These are phyloP conservation scores for Drosophila mayri DNA, from an alignment of 1,140 invertebrate species.

Conservation along the genomic window DNA sequence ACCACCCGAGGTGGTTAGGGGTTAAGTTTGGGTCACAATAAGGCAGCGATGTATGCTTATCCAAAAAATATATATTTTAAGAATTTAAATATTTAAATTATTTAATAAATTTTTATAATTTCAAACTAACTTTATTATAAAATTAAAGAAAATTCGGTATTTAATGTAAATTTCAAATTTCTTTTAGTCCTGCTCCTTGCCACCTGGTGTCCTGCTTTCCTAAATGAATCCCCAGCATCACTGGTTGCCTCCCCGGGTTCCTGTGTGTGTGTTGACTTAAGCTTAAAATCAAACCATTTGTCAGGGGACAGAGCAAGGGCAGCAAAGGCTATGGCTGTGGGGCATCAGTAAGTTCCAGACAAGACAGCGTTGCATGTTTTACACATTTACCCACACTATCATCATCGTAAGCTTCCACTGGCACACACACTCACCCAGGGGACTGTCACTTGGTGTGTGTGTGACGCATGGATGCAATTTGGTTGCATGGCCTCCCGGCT, in stretches of 20 bases:
- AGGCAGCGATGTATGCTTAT: not conserved
- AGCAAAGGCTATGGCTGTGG: not conserved
- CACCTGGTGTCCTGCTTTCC: not conserved
- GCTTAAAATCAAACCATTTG: conserved; percentile 82
- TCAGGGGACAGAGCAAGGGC: conserved; percentile 51
- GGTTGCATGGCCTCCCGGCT: conserved; percentile 59
- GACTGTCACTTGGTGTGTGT: conserved; percentile 30
- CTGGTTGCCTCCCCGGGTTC: conserved; percentile 18
- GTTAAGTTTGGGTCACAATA: conserved; percentile 36
- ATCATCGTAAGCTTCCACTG: not conserved
- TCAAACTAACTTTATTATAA: too few species aligned
- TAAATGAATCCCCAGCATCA: conserved; percentile 19
- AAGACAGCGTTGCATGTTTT: conserved; percentile 78
- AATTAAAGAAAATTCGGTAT: not conserved
- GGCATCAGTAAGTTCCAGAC: conserved; percentile 54
- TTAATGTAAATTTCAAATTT: not conserved
- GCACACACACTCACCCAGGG: conserved; percentile 26
- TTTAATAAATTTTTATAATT: not conserved
- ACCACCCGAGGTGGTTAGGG: conserved; percentile 1
- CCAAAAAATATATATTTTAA: too few species aligned
- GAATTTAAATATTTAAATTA: not conserved
- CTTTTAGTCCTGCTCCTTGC: too few species aligned
- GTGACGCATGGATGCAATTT: conserved; percentile 78
- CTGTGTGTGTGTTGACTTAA: conserved; percentile 63
- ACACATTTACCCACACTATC: conserved; percentile 50